phyloP scores from a whole-genome alignment of 2,888 invertebrate species.

The Apodemia zela region DNA sequence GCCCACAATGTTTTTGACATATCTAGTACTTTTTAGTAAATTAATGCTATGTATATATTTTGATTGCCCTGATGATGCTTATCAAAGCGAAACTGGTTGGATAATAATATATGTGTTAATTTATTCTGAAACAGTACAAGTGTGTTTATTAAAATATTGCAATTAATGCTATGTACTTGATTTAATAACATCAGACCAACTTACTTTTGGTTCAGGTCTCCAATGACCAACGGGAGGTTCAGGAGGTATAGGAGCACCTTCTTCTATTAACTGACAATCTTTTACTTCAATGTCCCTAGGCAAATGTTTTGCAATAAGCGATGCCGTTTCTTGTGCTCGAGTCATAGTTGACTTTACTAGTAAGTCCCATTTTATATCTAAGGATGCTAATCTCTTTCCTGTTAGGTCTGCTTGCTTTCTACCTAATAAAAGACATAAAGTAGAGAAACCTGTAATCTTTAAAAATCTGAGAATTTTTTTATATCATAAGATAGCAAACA shows the following conservation, averaged over 20 bases:
- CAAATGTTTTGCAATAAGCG: conserved; percentile 87
- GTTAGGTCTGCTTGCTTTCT: conserved; percentile 91
- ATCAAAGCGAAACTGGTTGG: no score
- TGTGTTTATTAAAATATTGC: no score
- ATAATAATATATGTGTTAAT: no score
- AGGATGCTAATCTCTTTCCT: conserved; percentile 88
- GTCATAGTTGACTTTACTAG: conserved; percentile 95
- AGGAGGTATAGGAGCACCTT: conserved; percentile 96
- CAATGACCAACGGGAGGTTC: conserved; percentile 95
- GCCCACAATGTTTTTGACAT: no score
- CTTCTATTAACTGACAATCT: conserved; percentile 88
- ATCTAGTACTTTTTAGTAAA: no score
- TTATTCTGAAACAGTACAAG: no score
- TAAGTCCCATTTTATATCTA: conserved; percentile 89
- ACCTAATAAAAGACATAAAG: conserved; percentile 71
- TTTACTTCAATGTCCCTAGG: conserved; percentile 77
- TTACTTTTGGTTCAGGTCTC: conserved; percentile 86
- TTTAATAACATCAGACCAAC: conserved; percentile 27
- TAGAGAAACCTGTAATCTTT: neutral
- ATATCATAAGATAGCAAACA: no score
- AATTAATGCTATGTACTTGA: neutral
- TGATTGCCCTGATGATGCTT: no score
- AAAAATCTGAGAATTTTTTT: neutral
- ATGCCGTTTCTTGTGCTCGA: conserved; percentile 94
- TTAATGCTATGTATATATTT: no score